Evolutionary conservation across 2,113 vertebrate species (phyloP).

Genomic region (Leptobrachium ailaonicum): DNA sequence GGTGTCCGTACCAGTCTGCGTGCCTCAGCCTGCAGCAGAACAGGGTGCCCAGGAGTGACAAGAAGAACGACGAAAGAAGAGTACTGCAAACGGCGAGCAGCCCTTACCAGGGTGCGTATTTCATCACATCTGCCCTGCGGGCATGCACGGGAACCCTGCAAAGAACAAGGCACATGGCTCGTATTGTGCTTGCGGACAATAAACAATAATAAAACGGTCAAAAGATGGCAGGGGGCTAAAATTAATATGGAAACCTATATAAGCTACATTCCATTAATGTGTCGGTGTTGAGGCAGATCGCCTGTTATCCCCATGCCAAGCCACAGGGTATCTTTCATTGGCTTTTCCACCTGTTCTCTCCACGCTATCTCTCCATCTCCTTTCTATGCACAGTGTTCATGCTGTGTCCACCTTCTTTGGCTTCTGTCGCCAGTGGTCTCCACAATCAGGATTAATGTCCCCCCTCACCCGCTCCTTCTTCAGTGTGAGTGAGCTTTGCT

Average conservation of each 20-base stretch:
- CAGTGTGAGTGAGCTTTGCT: neutral
- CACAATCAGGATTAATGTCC: neutral
- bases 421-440: neutral
- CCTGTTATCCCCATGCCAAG: neutral
- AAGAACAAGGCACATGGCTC: conserved; percentile 1
- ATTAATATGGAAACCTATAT: neutral
- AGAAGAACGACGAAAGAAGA: neutral
- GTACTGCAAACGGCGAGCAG: neutral
- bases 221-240: neutral
- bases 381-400: neutral
- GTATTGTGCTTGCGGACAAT: neutral
- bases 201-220: neutral
- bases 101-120: too few species aligned
- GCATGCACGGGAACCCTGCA: neutral
- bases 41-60: neutral
- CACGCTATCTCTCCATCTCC: neutral
- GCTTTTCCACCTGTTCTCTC: neutral
- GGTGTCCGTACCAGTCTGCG: neutral
- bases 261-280: neutral
- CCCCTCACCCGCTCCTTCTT: neutral
- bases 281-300: neutral
- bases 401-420: neutral
- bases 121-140: conserved; percentile 1
- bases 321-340: conserved; percentile 11
- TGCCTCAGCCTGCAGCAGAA: neutral